Conservation (phyloP, 1,140 invertebrate genomes). For the Polyergus mexicanus region DNA sequence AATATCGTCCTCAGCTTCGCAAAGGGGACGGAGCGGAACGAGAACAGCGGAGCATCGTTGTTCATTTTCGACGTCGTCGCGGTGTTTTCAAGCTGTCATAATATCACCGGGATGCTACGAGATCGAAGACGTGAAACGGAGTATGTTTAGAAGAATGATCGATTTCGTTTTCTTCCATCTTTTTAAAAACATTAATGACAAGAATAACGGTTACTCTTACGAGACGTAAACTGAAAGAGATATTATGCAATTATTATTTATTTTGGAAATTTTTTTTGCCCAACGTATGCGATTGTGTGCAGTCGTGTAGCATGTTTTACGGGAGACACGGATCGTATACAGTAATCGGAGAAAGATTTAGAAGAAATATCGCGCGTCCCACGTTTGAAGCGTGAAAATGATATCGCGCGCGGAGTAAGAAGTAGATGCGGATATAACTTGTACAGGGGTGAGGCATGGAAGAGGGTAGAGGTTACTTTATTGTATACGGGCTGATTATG, state of each 20-base stretch:
- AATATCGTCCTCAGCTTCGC: slow-evolving; percentile 70
- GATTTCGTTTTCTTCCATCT: slow-evolving; percentile 53
- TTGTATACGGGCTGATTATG: slow-evolving; percentile 80
- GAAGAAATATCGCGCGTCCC: background rate
- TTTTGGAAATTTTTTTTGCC: slow-evolving; percentile 21
- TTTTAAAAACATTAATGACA: slow-evolving; percentile 13
- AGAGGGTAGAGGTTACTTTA: slow-evolving; percentile 67
- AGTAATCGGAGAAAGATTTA: background rate
- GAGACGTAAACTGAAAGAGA: background rate
- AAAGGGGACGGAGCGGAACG: slow-evolving; percentile 48
- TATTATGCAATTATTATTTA: background rate
- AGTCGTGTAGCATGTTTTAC: background rate
- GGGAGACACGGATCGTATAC: background rate
- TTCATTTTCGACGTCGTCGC: slow-evolving; percentile 62
- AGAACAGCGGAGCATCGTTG: slow-evolving; percentile 50
- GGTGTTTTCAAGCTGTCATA: slow-evolving; percentile 72
- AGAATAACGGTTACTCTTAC: background rate
- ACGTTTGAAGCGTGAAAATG: slow-evolving; percentile 40
- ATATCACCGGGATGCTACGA: slow-evolving; percentile 51
- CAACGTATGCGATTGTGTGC: background rate
- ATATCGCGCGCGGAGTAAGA: slow-evolving; percentile 32
- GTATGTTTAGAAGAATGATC: slow-evolving; percentile 57
- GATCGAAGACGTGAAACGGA: slow-evolving; percentile 46
- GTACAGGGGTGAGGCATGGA: background rate
- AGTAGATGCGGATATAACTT: slow-evolving; percentile 27